Conservation (phyloP, 1,140 invertebrate species). For the Whitmania pigra region DNA sequence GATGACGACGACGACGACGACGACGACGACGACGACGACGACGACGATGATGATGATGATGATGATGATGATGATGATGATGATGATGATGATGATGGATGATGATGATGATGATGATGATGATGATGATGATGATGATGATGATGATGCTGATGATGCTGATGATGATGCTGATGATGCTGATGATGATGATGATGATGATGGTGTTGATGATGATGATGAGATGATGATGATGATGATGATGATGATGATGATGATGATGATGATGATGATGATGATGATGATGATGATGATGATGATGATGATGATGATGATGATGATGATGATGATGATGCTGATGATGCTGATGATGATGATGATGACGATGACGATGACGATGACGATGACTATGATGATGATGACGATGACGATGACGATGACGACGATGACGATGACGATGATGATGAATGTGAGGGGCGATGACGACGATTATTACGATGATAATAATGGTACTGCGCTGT, state of each 20-base stretch:
- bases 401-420: neutral
- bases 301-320: neutral
- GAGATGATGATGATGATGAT: neutral
- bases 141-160: neutral
- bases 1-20: neutral
- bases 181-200: neutral
- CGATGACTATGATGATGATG: neutral
- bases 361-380: neutral
- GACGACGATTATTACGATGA: neutral
- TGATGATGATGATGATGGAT: too few species aligned
- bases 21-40: neutral
- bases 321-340: neutral
- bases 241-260: too few species aligned
- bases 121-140: too few species aligned
- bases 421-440: neutral
- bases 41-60: slow-evolving; percentile 4
- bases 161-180: neutral
- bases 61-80: neutral
- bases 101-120: too few species aligned
- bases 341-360: neutral
- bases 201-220: neutral
- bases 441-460: too few species aligned
- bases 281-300: neutral
- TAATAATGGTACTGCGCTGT: neutral
- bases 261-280: too few species aligned